phyloP scores from a whole-genome alignment of 2,888 invertebrate genomes.

The Orthosia gothica region DNA sequence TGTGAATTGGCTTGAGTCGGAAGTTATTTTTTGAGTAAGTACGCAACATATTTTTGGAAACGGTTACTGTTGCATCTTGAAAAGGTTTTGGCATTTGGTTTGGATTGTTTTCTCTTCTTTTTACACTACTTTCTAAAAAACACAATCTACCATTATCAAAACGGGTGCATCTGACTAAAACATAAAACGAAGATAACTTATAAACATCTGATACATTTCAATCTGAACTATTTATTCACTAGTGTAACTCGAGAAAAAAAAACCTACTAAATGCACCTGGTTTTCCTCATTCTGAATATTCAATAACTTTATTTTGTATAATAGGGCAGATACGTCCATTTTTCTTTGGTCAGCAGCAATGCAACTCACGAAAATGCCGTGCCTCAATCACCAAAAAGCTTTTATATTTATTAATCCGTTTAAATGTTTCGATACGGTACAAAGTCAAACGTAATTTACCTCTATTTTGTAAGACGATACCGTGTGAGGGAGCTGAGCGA shows the following conservation, averaged over 20 bases:
- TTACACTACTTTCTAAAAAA: background rate
- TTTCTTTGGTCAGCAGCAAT: background rate
- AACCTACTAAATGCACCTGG: too few species aligned
- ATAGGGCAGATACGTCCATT: background rate
- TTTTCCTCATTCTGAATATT: too few species aligned
- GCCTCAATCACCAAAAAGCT: background rate
- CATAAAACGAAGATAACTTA: background rate
- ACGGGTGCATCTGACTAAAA: background rate
- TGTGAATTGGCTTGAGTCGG: conserved; percentile 34
- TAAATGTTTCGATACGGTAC: background rate
- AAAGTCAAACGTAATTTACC: conserved; percentile 13
- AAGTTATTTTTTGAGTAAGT: conserved; percentile 18
- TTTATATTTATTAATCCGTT: conserved; percentile 14
- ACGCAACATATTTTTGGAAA: background rate
- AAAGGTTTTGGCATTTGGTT: background rate
- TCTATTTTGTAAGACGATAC: conserved; percentile 33
- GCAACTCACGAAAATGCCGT: background rate
- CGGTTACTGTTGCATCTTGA: background rate
- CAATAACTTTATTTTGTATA: background rate
- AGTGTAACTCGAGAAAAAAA: too few species aligned
- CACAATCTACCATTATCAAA: background rate
- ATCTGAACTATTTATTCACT: too few species aligned
- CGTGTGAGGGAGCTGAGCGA: conserved; percentile 3
- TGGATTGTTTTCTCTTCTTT: background rate
- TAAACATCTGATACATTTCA: too few species aligned